These are phyloP conservation scores for Paramisgurnus dabryanus DNA, from an alignment of 2,113 vertebrate genomes.

Conservation along the genomic window DNA sequence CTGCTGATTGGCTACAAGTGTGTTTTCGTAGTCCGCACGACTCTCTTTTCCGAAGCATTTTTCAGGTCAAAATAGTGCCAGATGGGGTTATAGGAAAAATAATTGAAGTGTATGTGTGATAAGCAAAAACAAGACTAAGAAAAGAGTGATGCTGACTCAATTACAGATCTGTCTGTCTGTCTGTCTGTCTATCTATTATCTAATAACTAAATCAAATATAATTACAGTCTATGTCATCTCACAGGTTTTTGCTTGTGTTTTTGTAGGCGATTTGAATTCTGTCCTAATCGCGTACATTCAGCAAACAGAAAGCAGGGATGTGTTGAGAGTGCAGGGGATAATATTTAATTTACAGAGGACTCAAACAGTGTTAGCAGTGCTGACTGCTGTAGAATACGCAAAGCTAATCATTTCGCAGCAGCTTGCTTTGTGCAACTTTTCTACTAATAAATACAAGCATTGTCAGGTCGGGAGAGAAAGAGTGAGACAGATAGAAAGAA, in stretches of 20 bases:
- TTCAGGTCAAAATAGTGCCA: too few species aligned
- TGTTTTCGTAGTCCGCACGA: too few species aligned
- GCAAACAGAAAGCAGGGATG: neutral
- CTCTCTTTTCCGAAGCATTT: too few species aligned
- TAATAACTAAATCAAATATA: too few species aligned
- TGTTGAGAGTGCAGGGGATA: neutral
- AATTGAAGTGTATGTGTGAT: too few species aligned
- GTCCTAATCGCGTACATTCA: slow-evolving; percentile 4
- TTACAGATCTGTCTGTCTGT: too few species aligned
- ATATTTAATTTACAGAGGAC: slow-evolving; percentile 36
- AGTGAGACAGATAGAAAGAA: neutral
- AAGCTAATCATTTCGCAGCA: slow-evolving; percentile 58
- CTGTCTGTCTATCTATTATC: neutral
- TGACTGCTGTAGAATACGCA: slow-evolving; percentile 53
- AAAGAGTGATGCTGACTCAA: too few species aligned
- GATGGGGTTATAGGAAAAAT: too few species aligned
- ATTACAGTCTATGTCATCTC: neutral
- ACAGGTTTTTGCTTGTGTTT: neutral
- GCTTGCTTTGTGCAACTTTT: slow-evolving; percentile 63
- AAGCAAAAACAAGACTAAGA: too few species aligned
- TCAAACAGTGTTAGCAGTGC: slow-evolving; percentile 31
- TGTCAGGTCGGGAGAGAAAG: slow-evolving; percentile 49
- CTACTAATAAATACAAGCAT: slow-evolving; percentile 66
- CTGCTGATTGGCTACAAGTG: too few species aligned
- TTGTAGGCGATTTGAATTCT: neutral